phyloP scores from a whole-genome alignment of 2,797 vertebrate species.

The Epinephelus malabaricus region DNA sequence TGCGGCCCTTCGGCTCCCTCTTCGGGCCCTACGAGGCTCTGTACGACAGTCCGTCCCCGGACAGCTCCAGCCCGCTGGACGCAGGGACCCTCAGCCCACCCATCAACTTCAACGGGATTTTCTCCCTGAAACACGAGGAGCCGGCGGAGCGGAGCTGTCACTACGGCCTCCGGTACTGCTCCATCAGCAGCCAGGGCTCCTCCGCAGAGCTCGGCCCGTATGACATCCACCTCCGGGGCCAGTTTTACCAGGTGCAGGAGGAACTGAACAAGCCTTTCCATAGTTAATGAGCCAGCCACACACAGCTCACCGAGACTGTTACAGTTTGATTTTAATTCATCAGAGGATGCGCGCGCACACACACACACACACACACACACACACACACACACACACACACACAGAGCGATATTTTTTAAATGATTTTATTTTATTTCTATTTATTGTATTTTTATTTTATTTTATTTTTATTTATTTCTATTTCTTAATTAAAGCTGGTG shows the following conservation, averaged over 20 bases:
- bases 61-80: conserved; percentile 91
- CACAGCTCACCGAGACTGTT: no score
- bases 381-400: conserved; percentile 1
- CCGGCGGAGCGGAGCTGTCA: conserved; percentile 93
- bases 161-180: conserved; percentile 93
- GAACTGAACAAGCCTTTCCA: conserved; percentile 94
- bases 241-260: conserved; percentile 93
- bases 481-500: background rate
- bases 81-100: conserved; percentile 91
- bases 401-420: background rate
- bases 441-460: no score
- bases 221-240: conserved; percentile 93
- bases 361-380: background rate
- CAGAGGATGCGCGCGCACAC: background rate
- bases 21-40: conserved; percentile 91
- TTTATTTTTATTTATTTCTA: no score
- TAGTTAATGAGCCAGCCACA: conserved; percentile 75
- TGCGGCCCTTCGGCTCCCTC: conserved; percentile 90
- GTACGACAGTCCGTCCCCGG: conserved; percentile 92
- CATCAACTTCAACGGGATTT: conserved; percentile 96
- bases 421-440: no score
- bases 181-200: conserved; percentile 83
- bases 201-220: conserved; percentile 90
- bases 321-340: no score
- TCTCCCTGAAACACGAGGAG: conserved; percentile 96